These are phyloP conservation scores for Synergus japonicus DNA, from an alignment of 2,888 invertebrate species.

Conservation along the genomic window DNA sequence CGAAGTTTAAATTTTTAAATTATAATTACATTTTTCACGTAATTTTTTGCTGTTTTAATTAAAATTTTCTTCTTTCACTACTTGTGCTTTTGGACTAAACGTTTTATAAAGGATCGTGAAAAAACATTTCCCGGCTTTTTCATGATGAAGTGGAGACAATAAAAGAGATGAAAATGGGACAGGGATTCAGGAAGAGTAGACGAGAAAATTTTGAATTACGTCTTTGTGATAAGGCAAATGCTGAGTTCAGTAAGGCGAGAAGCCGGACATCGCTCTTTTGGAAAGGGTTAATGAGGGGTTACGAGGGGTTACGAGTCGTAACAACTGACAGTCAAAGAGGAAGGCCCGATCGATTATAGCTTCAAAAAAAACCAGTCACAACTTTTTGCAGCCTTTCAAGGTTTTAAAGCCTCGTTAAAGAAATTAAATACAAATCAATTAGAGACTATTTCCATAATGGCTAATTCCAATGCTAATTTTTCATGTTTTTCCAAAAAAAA, in stretches of 20 bases:
- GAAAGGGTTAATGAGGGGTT: slow-evolving; percentile 39
- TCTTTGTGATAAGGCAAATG: slow-evolving; percentile 1
- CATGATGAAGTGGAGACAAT: background rate
- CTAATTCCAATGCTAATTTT: no score
- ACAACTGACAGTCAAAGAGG: slow-evolving; percentile 34
- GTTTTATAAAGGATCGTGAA: background rate
- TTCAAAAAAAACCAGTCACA: slow-evolving; percentile 10
- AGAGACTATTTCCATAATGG: no score
- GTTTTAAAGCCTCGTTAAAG: no score
- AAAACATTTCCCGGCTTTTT: background rate
- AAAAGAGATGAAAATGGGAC: background rate
- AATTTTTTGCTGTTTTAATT: no score
- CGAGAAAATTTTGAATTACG: background rate
- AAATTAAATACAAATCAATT: no score
- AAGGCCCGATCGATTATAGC: slow-evolving; percentile 30
- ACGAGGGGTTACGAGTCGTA: slow-evolving; percentile 32
- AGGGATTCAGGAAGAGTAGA: background rate
- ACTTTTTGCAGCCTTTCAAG: slow-evolving; percentile 10
- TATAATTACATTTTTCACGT: no score
- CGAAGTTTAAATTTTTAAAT: no score
- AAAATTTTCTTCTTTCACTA: no score
- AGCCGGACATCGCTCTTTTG: slow-evolving; percentile 21
- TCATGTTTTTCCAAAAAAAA: no score
- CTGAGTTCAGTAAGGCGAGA: slow-evolving; percentile 32
- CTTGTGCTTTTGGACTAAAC: no score